phyloP scores from a whole-genome alignment of 2,797 vertebrate species.

The Pampus argenteus region DNA sequence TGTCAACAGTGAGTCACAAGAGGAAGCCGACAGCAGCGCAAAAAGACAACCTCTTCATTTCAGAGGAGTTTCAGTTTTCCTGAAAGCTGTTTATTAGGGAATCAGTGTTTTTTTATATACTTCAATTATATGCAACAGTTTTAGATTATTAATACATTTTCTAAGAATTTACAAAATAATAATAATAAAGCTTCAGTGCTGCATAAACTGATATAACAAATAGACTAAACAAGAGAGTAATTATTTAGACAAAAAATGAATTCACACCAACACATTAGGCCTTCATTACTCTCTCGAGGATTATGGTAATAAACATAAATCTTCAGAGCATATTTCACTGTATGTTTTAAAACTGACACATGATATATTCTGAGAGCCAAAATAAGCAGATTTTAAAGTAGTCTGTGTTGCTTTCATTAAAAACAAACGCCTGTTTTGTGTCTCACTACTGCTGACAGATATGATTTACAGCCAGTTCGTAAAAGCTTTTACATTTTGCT shows the following conservation, averaged over 20 bases:
- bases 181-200: background rate
- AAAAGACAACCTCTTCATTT: slow-evolving; percentile 39
- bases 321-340: background rate
- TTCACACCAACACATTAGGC: background rate
- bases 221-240: background rate
- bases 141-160: background rate
- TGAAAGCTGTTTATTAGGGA: background rate
- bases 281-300: slow-evolving; percentile 14
- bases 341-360: slow-evolving; percentile 10
- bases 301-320: slow-evolving; percentile 12
- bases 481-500: slow-evolving; percentile 40
- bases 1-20: slow-evolving; percentile 74
- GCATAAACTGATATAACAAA: background rate
- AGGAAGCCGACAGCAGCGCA: slow-evolving; percentile 50
- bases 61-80: too few species aligned
- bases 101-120: background rate
- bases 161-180: background rate
- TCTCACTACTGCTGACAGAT: slow-evolving; percentile 2
- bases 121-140: too few species aligned
- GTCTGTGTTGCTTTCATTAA: slow-evolving; percentile 24
- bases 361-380: slow-evolving; percentile 22
- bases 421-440: slow-evolving; percentile 21
- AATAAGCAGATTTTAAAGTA: slow-evolving; percentile 28
- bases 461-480: slow-evolving; percentile 60
- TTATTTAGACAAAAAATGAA: background rate